These are phyloP conservation scores for Hartigia nigra DNA, from an alignment of 2,888 invertebrate genomes.

Conservation along the genomic window DNA sequence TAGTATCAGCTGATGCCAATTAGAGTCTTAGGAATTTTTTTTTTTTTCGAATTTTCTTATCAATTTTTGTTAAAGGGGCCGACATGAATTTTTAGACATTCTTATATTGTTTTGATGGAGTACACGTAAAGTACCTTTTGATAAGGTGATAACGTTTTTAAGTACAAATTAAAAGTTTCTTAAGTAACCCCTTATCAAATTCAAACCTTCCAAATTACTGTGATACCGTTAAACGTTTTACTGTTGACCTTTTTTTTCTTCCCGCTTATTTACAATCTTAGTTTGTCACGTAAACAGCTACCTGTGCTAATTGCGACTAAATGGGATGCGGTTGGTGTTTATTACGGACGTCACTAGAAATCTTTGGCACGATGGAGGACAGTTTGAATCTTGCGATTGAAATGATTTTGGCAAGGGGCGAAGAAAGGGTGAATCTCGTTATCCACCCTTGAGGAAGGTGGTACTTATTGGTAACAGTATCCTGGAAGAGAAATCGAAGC, in stretches of 20 bases:
- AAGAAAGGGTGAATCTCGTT: neutral
- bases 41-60: neutral
- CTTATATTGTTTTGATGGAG: too few species aligned
- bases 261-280: neutral
- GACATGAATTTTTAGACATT: too few species aligned
- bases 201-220: neutral
- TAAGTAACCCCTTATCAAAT: neutral
- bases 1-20: neutral
- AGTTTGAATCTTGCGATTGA: neutral
- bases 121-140: too few species aligned
- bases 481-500: neutral
- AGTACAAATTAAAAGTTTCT: neutral
- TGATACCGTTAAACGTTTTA: neutral
- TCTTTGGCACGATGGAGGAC: too few species aligned
- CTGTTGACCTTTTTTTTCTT: neutral
- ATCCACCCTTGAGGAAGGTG: neutral
- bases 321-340: neutral
- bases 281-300: neutral
- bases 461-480: neutral
- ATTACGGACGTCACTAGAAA: too few species aligned
- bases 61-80: neutral
- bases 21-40: too few species aligned
- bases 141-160: too few species aligned
- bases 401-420: neutral
- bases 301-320: neutral